A percentile compares a stretch with the other conserved stretches of the same genome.
These are phyloP conservation scores for Hypomecis punctinalis DNA, from an alignment of 2,888 invertebrate species.

Conservation along the genomic window DNA sequence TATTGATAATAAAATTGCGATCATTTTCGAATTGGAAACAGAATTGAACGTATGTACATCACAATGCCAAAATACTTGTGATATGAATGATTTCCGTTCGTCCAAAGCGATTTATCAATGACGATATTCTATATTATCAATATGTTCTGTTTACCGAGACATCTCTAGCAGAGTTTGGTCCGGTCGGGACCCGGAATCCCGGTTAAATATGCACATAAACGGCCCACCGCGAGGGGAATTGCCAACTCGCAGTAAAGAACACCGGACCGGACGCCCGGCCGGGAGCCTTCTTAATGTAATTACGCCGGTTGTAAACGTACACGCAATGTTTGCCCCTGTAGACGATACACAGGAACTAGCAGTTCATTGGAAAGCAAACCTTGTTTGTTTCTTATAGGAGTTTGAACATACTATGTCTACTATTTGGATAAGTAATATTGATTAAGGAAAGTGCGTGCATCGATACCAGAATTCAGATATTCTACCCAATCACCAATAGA, in stretches of 20 bases:
- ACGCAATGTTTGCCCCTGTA: slow-evolving; percentile 44
- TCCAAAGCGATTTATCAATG: not conserved
- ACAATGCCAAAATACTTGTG: not conserved
- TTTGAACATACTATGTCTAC: slow-evolving; percentile 13
- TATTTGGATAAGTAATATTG: slow-evolving; percentile 23
- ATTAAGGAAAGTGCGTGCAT: slow-evolving; percentile 8
- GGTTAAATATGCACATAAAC: slow-evolving; percentile 72
- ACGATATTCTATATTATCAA: not conserved
- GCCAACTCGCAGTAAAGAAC: slow-evolving; percentile 61
- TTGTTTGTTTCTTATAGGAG: slow-evolving; percentile 21
- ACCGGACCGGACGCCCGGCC: slow-evolving; percentile 46
- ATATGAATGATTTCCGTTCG: not conserved
- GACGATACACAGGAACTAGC: slow-evolving; percentile 39
- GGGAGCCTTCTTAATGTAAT: slow-evolving; percentile 67
- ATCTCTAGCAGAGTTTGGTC: slow-evolving; percentile 28
- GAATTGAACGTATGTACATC: too few species aligned
- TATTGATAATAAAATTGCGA: not conserved
- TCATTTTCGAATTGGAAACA: too few species aligned
- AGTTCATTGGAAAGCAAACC: slow-evolving; percentile 43
- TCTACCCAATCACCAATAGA: not conserved
- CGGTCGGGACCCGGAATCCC: slow-evolving; percentile 47
- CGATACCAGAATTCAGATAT: too few species aligned
- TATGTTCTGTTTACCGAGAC: slow-evolving; percentile 9
- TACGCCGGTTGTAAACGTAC: slow-evolving; percentile 54
- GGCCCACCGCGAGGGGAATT: slow-evolving; percentile 60